These are phyloP conservation scores for Portunus trituberculatus DNA, from an alignment of 1,140 invertebrate species.

Conservation along the genomic window DNA sequence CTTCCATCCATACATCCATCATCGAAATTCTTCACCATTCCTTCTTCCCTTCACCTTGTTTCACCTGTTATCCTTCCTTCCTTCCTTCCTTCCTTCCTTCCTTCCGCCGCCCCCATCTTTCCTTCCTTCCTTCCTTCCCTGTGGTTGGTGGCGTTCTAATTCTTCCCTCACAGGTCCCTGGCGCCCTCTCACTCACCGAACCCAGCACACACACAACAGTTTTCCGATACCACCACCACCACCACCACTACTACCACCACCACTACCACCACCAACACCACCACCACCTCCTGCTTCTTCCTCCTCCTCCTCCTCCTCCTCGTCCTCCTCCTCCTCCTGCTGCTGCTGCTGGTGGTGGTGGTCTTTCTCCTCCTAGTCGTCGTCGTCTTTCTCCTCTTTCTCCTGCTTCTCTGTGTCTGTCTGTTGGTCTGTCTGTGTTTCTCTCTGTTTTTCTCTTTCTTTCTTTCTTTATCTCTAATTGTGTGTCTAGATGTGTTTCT, in stretches of 20 bases:
- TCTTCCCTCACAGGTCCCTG: constrained; percentile 65
- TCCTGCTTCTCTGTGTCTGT: not conserved
- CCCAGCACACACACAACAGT: constrained; percentile 66
- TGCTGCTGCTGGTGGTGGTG: not conserved
- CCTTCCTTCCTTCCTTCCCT: not conserved
- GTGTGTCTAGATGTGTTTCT: too few species aligned
- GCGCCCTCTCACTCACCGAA: constrained; percentile 66
- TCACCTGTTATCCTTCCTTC: not conserved
- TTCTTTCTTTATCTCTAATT: too few species aligned
- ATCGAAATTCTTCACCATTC: not conserved
- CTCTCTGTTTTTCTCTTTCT: not conserved
- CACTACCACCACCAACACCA: not conserved
- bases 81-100: not conserved
- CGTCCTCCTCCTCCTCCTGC: not conserved
- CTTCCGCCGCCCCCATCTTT: not conserved
- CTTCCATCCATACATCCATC: not conserved
- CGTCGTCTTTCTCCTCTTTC: not conserved
- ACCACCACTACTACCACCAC: not conserved
- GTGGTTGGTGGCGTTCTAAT: constrained; percentile 69
- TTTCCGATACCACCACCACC: constrained; percentile 60
- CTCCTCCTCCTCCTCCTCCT: not conserved
- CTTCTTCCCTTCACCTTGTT: not conserved
- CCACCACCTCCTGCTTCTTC: not conserved
- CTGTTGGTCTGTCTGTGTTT: not conserved
- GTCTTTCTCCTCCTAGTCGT: not conserved